Percentiles rank a stretch among this genome's conserved stretches.
These are phyloP conservation scores for Characodon lateralis DNA, from an alignment of 2,797 vertebrate genomes.

Conservation along the genomic window DNA sequence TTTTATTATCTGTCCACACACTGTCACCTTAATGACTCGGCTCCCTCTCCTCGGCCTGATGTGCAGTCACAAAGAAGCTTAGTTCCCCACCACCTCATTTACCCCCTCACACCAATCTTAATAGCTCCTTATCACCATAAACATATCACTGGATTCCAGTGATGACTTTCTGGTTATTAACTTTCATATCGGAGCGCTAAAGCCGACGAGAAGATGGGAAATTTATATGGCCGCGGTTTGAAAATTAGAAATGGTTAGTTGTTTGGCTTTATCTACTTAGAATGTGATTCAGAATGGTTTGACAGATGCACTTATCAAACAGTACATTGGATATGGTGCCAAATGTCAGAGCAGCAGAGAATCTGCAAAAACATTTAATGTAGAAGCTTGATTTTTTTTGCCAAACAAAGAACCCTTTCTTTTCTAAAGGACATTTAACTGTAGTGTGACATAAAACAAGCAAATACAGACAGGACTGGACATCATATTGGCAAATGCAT, in stretches of 20 bases:
- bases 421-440: conserved; percentile 3
- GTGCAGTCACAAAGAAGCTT: conserved; percentile 62
- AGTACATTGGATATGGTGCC: conserved; percentile 12
- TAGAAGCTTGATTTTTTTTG: conserved; percentile 17
- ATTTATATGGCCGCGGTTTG: conserved; percentile 41
- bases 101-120: conserved; percentile 62
- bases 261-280: conserved; percentile 44
- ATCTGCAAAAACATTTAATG: conserved; percentile 22
- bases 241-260: conserved; percentile 61
- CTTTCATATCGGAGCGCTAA: conserved; percentile 56
- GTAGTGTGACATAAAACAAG: conserved; percentile 13
- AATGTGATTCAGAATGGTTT: conserved; percentile 23
- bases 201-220: conserved; percentile 54
- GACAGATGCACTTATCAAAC: conserved; percentile 47
- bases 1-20: conserved; percentile 68
- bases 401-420: not conserved
- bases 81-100: conserved; percentile 64
- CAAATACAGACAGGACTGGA: conserved; percentile 12
- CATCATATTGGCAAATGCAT: conserved; percentile 20
- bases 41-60: conserved; percentile 44
- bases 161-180: conserved; percentile 65
- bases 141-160: conserved; percentile 64
- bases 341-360: conserved; percentile 30
- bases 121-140: conserved; percentile 66
- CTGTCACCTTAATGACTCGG: conserved; percentile 70